These are phyloP conservation scores for Exephanes ischioxanthus DNA, from an alignment of 2,888 invertebrate species.

Conservation along the genomic window DNA sequence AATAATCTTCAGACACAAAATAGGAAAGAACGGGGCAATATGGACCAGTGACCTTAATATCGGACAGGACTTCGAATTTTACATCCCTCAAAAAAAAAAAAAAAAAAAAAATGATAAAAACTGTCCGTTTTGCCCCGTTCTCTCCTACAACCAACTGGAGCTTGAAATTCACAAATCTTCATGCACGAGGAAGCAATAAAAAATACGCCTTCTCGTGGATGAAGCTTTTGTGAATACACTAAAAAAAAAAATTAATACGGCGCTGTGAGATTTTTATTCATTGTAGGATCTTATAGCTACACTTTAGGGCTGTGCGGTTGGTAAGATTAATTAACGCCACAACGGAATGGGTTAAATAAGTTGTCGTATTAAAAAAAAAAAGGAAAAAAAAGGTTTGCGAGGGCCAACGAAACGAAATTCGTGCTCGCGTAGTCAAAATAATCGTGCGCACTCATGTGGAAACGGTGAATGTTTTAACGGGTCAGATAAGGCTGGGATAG, in stretches of 20 bases:
- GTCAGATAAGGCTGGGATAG: slow-evolving; percentile 40
- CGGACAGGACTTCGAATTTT: too few relatives aligned
- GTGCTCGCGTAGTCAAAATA: slow-evolving; percentile 25
- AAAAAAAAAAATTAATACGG: neutral
- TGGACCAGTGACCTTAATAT: too few relatives aligned
- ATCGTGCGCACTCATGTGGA: slow-evolving; percentile 13
- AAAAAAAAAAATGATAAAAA: too few relatives aligned
- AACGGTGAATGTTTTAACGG: slow-evolving; percentile 65
- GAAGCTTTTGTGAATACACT: neutral
- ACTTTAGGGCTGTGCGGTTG: neutral
- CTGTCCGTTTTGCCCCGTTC: too few relatives aligned
- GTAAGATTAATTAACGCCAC: neutral
- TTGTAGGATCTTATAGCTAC: neutral
- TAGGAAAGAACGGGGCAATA: too few relatives aligned
- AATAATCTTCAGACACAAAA: too few relatives aligned
- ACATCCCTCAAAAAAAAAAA: too few relatives aligned
- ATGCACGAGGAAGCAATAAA: too few relatives aligned
- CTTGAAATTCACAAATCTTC: too few relatives aligned
- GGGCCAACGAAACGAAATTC: slow-evolving; percentile 37
- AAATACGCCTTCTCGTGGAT: neutral
- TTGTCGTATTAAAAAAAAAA: neutral
- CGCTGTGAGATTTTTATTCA: neutral
- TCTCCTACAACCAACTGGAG: too few relatives aligned
- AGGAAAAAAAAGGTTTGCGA: slow-evolving; percentile 25
- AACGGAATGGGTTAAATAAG: neutral